Evolutionary conservation across 2,113 vertebrate genomes (phyloP).

Genomic region (Eira barbara): DNA sequence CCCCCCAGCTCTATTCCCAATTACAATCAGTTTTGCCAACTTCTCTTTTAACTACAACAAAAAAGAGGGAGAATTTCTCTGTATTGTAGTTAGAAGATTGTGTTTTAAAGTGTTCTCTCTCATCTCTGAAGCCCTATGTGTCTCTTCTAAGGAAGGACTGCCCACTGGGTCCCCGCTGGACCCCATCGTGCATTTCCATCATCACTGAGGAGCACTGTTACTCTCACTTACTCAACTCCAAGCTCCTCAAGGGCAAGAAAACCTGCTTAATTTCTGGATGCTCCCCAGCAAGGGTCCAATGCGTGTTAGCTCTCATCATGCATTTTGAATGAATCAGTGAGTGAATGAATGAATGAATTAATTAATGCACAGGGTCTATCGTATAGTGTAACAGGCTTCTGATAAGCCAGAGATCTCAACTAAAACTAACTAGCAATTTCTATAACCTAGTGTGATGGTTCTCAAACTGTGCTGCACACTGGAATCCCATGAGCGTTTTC

Average conservation of each 20-base stretch:
- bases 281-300: not conserved
- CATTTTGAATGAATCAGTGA: not conserved
- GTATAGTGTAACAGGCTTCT: not conserved
- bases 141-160: not conserved
- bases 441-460: not conserved
- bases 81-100: not conserved
- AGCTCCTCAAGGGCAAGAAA: not conserved
- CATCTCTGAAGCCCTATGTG: not conserved
- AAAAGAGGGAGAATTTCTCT: not conserved
- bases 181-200: not conserved
- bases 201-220: rapidly evolving
- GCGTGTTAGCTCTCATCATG: not conserved
- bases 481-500: not conserved
- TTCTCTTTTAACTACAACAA: not conserved
- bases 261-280: not conserved
- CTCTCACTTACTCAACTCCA: not conserved
- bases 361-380: not conserved
- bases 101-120: not conserved
- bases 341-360: not conserved
- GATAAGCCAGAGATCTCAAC: not conserved
- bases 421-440: not conserved
- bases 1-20: not conserved
- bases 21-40: not conserved
- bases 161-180: not conserved
- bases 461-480: not conserved